Base-by-base conservation (phyloP, 2,797 vertebrate species). In the Eidolon dupreanum region DNA sequence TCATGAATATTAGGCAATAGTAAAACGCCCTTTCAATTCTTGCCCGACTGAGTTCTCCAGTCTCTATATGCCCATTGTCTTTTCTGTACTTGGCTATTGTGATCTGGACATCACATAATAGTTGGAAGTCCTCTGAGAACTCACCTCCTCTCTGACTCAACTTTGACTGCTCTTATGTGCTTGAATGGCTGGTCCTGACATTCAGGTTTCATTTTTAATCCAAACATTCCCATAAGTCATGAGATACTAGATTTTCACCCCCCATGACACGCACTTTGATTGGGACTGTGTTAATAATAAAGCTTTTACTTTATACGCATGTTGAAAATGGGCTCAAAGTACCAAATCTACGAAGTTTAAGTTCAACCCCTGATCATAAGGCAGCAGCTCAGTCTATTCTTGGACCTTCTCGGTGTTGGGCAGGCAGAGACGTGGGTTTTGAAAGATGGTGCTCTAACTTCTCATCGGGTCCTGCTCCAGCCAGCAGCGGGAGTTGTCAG, bases 401-500 rank as follows among this genome's bases (percentile, higher is more conserved):
- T 83, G 43, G 46, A 75, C 15, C 6, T 77, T 59, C 38, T 78
- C 66, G 49, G 33, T 70, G 22, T 16, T 71, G 53, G 46, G 13
- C n/a, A 74, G 51, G 66, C 16, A 65, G 26, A 81, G 36, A 33
- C 3, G 0, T 71, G 57, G 11, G 9, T 61, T 93, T 89, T 81
- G 49, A 93, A 90, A 95, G 78, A 55, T 11, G 2, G 7, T 19
- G 24, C 10, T 78, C 16, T 33, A 17, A 49, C 20, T 88, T 70
- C 61, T 92, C 46, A 11, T 31, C 6, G 28, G 61, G 20, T 59
- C 46, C 73, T 79, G 53, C 96, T 97, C 59, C 79, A 97, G 93
- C 51, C 82, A 96, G 83, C 89, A 57, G 89, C 95, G 93, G 88
- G 90, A 94, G 93, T 95, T 97, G 95, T 66, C 97, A 92, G 96